Base-by-base conservation (phyloP, 2,113 vertebrate species). In the Poecile atricapillus region DNA sequence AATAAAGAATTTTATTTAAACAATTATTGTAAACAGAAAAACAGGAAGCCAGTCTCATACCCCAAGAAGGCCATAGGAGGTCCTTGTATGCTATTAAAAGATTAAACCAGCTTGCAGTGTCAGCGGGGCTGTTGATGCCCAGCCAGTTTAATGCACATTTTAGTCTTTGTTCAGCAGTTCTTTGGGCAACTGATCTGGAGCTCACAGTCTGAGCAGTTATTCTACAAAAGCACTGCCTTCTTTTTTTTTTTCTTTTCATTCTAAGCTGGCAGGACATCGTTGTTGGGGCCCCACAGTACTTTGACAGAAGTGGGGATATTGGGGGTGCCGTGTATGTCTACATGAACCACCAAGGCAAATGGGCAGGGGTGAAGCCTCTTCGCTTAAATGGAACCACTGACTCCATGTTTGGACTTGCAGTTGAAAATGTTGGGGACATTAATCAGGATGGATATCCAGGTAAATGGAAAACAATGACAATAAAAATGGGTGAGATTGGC, bases 381-480 rank as follows among this genome's bases (percentile, higher is more conserved):
- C 98, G 98, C 74, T 97, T 99, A 10, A 98, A 98, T 8, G 99
- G 99, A 87, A 98, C 98, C 76, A 98, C 98, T 46, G 98, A 99
- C 95, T 99, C 99, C 4, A 99, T 99, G 99, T 99, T 99, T 94
- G 99, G 99, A 56, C 97, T 99, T 84, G 98, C 99, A 5, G 99
- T 99, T 68, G 98, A 99, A 96, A 99, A 98, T 68, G 97, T 99
- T 11, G 99, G 99, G 8, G 99, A 99, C 69, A 24, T 99, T 86
- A 99, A 99, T 97, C 98, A 98, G 96, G 99, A 99, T 8, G 98
- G 98, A 24, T 99, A 98, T 68, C 95, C 98, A 97, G 99, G 99
- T 99, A 81, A 97, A 87, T 35, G 71, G 35, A 53, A 37, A 60
- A n/a, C 0, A 0, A 2, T 46, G 35, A 24, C 50, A 39, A 21